A percentile compares a stretch with the other conserved stretches of the same genome.
Conservation (phyloP, 2,113 vertebrate genomes). For the Nesoenas mayeri region DNA sequence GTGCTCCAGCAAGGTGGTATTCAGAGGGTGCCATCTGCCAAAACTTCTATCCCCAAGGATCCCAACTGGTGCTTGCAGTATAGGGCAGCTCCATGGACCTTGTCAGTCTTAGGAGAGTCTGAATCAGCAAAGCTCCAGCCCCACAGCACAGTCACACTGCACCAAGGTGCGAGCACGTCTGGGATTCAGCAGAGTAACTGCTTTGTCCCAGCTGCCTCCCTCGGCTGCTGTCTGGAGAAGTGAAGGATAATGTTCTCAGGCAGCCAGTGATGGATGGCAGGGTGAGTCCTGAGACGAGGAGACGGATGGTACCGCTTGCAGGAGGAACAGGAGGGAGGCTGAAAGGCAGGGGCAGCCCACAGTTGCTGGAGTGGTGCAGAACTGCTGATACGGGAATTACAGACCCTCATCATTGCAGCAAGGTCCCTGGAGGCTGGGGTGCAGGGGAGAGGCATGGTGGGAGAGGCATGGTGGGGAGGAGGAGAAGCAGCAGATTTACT, state of each 20-base stretch:
- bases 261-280: slow-evolving; percentile 24
- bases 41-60: background rate
- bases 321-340: background rate
- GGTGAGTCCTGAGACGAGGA: background rate
- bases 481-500: background rate
- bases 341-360: background rate
- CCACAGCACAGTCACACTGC: background rate
- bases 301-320: background rate
- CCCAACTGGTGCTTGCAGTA: fast-evolving
- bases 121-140: background rate
- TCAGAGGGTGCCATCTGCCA: background rate
- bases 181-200: background rate
- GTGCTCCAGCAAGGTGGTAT: background rate
- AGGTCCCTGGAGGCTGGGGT: background rate
- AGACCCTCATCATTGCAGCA: background rate
- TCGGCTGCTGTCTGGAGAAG: background rate
- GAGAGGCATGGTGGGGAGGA: background rate
- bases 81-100: background rate
- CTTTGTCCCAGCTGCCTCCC: background rate
- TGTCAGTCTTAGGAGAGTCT: background rate
- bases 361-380: background rate
- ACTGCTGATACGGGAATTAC: fast-evolving
- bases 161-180: fast-evolving
- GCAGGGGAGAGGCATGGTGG: background rate
- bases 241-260: slow-evolving; percentile 5